Evolutionary conservation across 2,888 invertebrate genomes (phyloP), one percentile per base, ranked within the genome.

Genomic region (Drosophila multiciliata): DNA sequence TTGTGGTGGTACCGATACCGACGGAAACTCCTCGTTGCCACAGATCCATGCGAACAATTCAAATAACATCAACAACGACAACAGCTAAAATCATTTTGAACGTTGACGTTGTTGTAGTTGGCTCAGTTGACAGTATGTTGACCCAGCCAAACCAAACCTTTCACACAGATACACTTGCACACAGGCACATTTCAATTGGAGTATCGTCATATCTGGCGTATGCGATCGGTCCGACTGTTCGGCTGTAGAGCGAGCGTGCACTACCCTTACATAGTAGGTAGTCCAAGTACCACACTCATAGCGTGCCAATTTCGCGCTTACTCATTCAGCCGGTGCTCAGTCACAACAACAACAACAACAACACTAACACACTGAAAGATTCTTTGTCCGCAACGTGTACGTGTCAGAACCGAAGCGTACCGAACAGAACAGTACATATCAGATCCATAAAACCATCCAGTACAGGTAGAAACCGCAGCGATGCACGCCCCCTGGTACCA

Each of bases 301-400:
- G 62, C 82, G 80, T 85, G 75, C 80, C 68, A 78, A 80, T 85
- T 83, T 75, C 71, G 78, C 83, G 78, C 76, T 83, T 83, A 85
- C 81, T 83, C 83, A 83, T 73, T 50, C 71, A 45, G 55, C 36
- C 65, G 49, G 64, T 59, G 59, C 40, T 60, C 78, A 53, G 60
- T 40, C 48, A 55, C 69, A 65, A 42, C 48, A 32, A 29, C 49
- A 55, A 55, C 69, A 65, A 42, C 48, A 32, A 29, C 49, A 55
- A 40, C 66, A 42, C 62, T 54, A 49, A 33, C 36, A 57, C 45
- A 61, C 35, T 45, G 35, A 32, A 35, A 12, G 64, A 63, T 40
- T 38, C 60, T 61, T 66, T 73, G 73, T 66, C 45, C 55, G 36
- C 45, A 57, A 53, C 63, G 42, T 58, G 77, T 74, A 76, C 76